Evolutionary conservation across 1,140 invertebrate species (phyloP).

Genomic region (Oedothorax gibbosus): DNA sequence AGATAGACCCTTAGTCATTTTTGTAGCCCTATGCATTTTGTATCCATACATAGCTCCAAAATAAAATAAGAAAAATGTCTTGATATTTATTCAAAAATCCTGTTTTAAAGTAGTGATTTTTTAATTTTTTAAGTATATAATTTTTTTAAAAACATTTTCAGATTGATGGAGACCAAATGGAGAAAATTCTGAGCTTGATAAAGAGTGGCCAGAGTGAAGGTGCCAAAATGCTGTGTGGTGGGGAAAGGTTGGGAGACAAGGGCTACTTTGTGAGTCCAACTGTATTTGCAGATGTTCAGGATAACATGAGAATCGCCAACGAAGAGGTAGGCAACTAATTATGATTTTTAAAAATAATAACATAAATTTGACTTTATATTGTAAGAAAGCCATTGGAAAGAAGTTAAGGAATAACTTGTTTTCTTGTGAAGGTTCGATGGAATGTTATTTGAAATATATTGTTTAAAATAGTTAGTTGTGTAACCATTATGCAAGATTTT

Average conservation of each 20-base stretch:
- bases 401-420: neutral
- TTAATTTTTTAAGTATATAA: too few relatives aligned
- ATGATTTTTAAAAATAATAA: neutral
- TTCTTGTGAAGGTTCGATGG: neutral
- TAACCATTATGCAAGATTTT: neutral
- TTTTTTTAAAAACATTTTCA: conserved; percentile 3
- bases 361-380: neutral
- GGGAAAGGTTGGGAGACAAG: conserved; percentile 76
- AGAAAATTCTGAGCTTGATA: conserved; percentile 82
- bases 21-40: too few relatives aligned
- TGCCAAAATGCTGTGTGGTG: conserved; percentile 82
- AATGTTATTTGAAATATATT: neutral
- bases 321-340: conserved; percentile 73
- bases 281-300: conserved; percentile 85
- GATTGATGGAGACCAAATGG: conserved; percentile 64
- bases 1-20: too few relatives aligned
- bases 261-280: conserved; percentile 93
- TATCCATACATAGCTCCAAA: too few relatives aligned
- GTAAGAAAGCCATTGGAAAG: neutral
- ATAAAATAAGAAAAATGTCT: too few relatives aligned
- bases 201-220: conserved; percentile 84
- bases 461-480: neutral
- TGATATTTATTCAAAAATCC: too few relatives aligned
- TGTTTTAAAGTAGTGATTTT: too few relatives aligned
- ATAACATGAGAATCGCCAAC: conserved; percentile 87